Percentiles rank a stretch among this genome's conserved stretches.
phyloP scores from a whole-genome alignment of 2,888 invertebrate genomes.

The Saturnia japonica region DNA sequence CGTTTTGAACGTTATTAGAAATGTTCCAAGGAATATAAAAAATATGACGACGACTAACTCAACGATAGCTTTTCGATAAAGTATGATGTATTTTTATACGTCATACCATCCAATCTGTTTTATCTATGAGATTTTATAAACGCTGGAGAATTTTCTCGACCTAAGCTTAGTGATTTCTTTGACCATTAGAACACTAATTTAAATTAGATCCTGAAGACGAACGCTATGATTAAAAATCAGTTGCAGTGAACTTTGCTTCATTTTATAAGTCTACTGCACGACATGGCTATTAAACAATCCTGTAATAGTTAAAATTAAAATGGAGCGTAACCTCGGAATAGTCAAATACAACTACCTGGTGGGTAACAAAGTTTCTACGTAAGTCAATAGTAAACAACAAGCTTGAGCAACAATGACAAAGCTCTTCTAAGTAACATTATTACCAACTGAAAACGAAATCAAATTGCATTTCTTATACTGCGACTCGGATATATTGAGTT shows the following conservation, averaged over 20 bases:
- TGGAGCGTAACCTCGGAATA: neutral
- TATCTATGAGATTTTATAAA: neutral
- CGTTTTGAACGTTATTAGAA: neutral
- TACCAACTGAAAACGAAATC: conserved; percentile 1
- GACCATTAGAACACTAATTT: neutral
- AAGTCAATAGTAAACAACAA: neutral
- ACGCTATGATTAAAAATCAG: neutral
- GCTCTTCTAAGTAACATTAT: conserved; percentile 9
- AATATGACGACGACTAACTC: too few relatives aligned
- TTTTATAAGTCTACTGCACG: neutral
- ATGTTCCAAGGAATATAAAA: neutral
- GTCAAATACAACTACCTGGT: neutral
- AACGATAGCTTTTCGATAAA: neutral
- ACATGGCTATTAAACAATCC: neutral
- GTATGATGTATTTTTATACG: neutral
- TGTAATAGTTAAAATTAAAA: neutral
- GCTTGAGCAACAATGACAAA: neutral
- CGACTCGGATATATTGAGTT: neutral
- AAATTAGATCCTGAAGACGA: neutral
- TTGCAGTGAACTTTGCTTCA: conserved; percentile 1
- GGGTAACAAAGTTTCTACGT: neutral
- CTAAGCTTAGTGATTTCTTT: neutral
- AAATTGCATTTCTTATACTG: conserved; percentile 5
- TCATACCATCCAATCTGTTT: neutral
- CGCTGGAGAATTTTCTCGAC: neutral